Conservation (phyloP, 2,888 invertebrate genomes). For the Bimastos eiseni region DNA sequence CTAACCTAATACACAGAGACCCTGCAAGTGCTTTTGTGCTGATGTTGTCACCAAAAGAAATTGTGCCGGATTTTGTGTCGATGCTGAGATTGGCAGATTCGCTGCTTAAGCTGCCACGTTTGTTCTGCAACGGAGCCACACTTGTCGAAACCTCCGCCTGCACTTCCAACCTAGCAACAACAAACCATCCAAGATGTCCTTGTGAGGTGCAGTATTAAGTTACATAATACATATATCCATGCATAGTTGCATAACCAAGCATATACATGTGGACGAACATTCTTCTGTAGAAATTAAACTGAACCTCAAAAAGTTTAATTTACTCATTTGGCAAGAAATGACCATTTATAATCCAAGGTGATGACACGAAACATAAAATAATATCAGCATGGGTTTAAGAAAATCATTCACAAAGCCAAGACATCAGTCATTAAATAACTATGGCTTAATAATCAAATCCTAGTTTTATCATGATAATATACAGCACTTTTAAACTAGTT, state of each 20-base stretch:
- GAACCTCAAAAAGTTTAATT: not conserved
- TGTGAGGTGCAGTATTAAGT: not conserved
- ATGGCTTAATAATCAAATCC: too few relatives aligned
- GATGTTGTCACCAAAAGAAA: conserved; percentile 68
- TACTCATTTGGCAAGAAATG: not conserved
- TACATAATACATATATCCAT: not conserved
- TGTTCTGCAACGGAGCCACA: conserved; percentile 43
- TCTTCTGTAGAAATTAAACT: not conserved
- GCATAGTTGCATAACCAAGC: too few relatives aligned
- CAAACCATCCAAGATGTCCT: not conserved
- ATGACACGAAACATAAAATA: not conserved
- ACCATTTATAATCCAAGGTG: not conserved
- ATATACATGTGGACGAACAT: too few relatives aligned
- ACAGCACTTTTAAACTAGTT: too few relatives aligned
- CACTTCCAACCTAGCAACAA: conserved; percentile 71
- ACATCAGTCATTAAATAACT: too few relatives aligned
- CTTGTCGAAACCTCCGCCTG: conserved; percentile 70
- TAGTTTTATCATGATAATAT: too few relatives aligned
- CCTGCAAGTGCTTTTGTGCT: conserved; percentile 77
- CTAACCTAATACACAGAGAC: conserved; percentile 61
- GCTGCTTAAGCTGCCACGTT: conserved; percentile 72
- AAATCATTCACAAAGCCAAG: not conserved
- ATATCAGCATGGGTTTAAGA: not conserved
- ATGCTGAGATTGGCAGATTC: conserved; percentile 69
- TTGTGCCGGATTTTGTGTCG: conserved; percentile 70